Evolutionary conservation across 2,113 vertebrate species (phyloP), one percentile per base, ranked within the genome.

Genomic region (Chlorodrepanis virens): DNA sequence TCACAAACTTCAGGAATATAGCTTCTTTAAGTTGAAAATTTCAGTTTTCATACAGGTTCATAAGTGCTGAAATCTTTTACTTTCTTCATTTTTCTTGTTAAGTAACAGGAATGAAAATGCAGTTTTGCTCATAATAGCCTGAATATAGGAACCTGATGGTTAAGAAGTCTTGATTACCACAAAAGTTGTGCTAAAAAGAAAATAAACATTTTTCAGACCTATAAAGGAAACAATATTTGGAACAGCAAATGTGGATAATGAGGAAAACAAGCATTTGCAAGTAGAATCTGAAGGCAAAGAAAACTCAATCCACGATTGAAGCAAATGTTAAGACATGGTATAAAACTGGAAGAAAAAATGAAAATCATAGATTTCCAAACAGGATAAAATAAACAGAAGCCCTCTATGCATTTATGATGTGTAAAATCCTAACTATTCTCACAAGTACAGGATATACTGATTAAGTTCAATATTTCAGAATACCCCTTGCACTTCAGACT

Each of bases 401-500:
- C 11, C 6, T 52, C 23, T 37, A 23, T 23, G 6, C 12, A 70
- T 67, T 86, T 85, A 27, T 1, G 5, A 44, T n/a, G 16, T 49
- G 9, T 37, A 31, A 89, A 89, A 72, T 10, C 33, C 60, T 21
- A 59, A 78, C n/a, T 80, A 69, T 75, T 92, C 71, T 96, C 93
- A 93, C 61, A 92, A 87, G 71, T 28, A 24, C 24, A 82, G 54
- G 78, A 83, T 83, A 75, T 60, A 72, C 40, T 31, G n/a, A 86
- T 90, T 95, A 89, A 79, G 94, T 95, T 96, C 89, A 83, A 47
- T 87, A 22, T 87, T 78, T 79, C n/a, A 89, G 86, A 96, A 87
- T 69, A 94, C 27, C 22, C 42, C 33, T 80, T 53, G 10, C 20
- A 40, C 28, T 67, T 61, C 56, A 63, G 5, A 84, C 95, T 89